phyloP scores from a whole-genome alignment of 2,113 vertebrate genomes.

The Cygnus atratus region DNA sequence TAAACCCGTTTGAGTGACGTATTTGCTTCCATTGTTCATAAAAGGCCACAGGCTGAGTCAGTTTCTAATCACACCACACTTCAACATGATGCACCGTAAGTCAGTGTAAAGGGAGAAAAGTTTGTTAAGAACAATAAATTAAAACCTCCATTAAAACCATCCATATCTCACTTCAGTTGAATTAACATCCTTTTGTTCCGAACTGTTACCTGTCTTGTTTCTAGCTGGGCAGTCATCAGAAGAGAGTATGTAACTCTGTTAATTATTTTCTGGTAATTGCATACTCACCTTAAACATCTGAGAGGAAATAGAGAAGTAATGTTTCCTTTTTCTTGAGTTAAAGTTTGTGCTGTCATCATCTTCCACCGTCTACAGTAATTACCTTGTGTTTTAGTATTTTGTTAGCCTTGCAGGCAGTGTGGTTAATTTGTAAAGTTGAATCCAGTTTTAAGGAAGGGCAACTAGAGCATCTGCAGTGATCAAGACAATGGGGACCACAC shows the following conservation, averaged over 20 bases:
- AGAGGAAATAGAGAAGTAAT: slow-evolving; percentile 8
- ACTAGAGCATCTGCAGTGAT: background rate
- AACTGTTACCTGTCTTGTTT: background rate
- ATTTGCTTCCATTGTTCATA: slow-evolving; percentile 3
- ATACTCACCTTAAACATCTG: slow-evolving; percentile 3
- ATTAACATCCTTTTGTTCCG: slow-evolving; percentile 23
- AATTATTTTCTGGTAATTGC: slow-evolving; percentile 59
- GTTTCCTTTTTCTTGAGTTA: slow-evolving; percentile 22
- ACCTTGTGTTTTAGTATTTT: background rate
- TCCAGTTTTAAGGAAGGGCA: background rate
- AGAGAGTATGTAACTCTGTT: slow-evolving; percentile 11
- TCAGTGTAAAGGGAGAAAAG: slow-evolving; percentile 9
- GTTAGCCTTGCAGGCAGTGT: background rate
- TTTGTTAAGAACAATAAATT: slow-evolving; percentile 27
- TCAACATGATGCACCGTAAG: background rate
- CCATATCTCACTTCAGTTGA: background rate
- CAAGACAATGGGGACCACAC: background rate
- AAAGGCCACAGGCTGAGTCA: background rate
- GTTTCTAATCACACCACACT: slow-evolving; percentile 46
- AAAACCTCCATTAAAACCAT: slow-evolving; percentile 13
- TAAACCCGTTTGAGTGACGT: background rate
- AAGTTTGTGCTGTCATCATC: slow-evolving; percentile 4
- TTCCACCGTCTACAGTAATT: background rate
- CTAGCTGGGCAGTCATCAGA: slow-evolving; percentile 18
- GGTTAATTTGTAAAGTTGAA: background rate